These are phyloP conservation scores for Odontocerum albicorne DNA, from an alignment of 2,888 invertebrate genomes.

Conservation along the genomic window DNA sequence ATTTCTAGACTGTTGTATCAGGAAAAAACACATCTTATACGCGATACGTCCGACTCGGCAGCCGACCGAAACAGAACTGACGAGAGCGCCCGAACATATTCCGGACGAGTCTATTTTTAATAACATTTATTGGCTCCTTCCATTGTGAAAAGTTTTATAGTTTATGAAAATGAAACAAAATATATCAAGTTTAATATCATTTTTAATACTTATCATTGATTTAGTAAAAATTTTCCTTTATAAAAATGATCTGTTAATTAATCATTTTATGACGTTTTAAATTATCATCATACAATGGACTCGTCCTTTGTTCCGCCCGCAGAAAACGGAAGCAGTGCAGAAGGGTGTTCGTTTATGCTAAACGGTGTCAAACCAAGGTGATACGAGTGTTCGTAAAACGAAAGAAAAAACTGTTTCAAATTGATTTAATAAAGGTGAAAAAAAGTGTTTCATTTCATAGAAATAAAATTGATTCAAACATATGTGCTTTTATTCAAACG, in stretches of 20 bases:
- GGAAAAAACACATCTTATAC: constrained; percentile 46
- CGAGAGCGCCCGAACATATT: constrained; percentile 36
- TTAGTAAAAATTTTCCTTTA: not conserved
- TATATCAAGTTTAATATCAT: constrained; percentile 7
- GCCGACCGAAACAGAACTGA: constrained; percentile 63
- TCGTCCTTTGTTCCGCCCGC: constrained; percentile 26
- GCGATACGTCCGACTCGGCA: constrained; percentile 54
- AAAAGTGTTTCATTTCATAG: too few species aligned
- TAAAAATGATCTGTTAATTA: not conserved
- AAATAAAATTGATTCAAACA: too few species aligned
- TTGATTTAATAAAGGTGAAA: too few species aligned
- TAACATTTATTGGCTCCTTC: constrained; percentile 33
- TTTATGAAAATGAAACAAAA: not conserved
- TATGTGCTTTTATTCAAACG: too few species aligned
- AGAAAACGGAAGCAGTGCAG: constrained; percentile 11
- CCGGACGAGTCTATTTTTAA: constrained; percentile 36
- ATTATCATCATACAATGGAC: constrained; percentile 25
- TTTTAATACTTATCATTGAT: not conserved
- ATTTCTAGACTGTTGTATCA: constrained; percentile 31
- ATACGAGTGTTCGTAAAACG: not conserved
- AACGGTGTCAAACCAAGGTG: constrained; percentile 7
- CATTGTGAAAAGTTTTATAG: constrained; percentile 1
- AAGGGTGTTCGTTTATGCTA: constrained; percentile 12
- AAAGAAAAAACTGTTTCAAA: not conserved
- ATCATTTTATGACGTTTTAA: not conserved